phyloP scores from a whole-genome alignment of 2,888 invertebrate genomes.

The Azorinus chamasolen region DNA sequence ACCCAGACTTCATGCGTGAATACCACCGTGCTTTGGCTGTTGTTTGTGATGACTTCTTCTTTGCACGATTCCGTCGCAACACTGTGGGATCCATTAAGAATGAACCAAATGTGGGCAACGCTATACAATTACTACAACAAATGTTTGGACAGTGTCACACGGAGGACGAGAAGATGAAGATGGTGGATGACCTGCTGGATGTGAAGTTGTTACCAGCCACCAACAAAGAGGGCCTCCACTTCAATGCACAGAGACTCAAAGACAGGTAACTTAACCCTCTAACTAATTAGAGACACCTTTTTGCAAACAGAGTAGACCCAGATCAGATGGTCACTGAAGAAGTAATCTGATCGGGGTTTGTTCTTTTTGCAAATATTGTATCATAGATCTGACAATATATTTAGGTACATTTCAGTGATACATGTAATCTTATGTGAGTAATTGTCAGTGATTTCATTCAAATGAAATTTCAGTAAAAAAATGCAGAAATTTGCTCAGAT shows the following conservation, averaged over 20 bases:
- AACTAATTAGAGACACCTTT: too few species aligned
- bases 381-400: too few species aligned
- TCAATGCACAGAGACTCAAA: slow-evolving; percentile 78
- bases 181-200: slow-evolving; percentile 83
- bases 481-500: too few species aligned
- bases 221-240: slow-evolving; percentile 79
- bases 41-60: slow-evolving; percentile 85
- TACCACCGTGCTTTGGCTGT: slow-evolving; percentile 83
- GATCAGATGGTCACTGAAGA: too few species aligned
- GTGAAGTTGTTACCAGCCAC: slow-evolving; percentile 80
- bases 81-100: slow-evolving; percentile 65
- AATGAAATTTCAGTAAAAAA: too few species aligned
- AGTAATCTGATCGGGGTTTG: too few species aligned
- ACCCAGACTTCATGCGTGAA: slow-evolving; percentile 81
- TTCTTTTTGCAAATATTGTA: too few species aligned
- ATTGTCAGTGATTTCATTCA: too few species aligned
- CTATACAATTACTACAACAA: slow-evolving; percentile 74
- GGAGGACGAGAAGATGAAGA: slow-evolving; percentile 80
- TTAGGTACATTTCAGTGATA: too few species aligned
- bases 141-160: slow-evolving; percentile 81
- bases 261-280: slow-evolving; percentile 74
- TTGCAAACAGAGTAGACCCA: too few species aligned
- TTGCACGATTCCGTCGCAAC: slow-evolving; percentile 78
- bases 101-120: slow-evolving; percentile 64
- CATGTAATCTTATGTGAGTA: too few species aligned